Base-by-base conservation (phyloP, 2,797 vertebrate species). In the Nasua narica region DNA sequence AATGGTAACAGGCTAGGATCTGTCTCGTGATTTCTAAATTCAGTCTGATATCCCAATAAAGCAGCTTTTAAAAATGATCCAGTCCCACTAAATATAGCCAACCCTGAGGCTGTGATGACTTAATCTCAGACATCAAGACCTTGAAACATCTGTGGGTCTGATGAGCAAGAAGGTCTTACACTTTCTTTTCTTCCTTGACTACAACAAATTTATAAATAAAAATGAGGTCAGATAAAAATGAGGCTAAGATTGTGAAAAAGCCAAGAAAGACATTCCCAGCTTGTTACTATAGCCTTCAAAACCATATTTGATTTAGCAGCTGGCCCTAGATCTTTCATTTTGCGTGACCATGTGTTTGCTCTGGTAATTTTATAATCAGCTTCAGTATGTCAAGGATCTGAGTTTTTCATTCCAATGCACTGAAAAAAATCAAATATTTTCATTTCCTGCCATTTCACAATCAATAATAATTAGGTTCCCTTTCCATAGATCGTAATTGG, bases 361-460 rank as follows among this genome's bases (percentile, higher is more conserved):
- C n/a, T 90, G 10, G 13, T 69, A 29, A 90, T 94, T 96, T 90
- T 87, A 87, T 74, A 89, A 90, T 62, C 69, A 52, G 46, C 60
- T 96, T 96, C 60, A 50, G 18, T 19, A n/a, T 74, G 74, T 92
- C 52, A 92, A 50, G 46, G 95, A 97, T 96, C 90, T 95, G 94
- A 56, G 76, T 8, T 76, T 32, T 50, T 46, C 70, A 97, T 98
- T 94, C 89, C 79, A 43, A 43, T 48, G 48, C 54, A 29, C 37
- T 77, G 65, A 94, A 93, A 94, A 93, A 97, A 98, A 97, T 93
- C 40, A 97, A 97, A 96, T 79, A 43, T 85, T 95, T 98, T 97
- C 27, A 96, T 86, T 87, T 97, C 70, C 88, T 98, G 96, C 74
- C 65, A 93, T 98, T 97, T 98, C 93, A 94, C 76, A 95, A 87